These are phyloP conservation scores for Apogon talboti DNA, from an alignment of 2,797 vertebrate species.

Conservation along the genomic window DNA sequence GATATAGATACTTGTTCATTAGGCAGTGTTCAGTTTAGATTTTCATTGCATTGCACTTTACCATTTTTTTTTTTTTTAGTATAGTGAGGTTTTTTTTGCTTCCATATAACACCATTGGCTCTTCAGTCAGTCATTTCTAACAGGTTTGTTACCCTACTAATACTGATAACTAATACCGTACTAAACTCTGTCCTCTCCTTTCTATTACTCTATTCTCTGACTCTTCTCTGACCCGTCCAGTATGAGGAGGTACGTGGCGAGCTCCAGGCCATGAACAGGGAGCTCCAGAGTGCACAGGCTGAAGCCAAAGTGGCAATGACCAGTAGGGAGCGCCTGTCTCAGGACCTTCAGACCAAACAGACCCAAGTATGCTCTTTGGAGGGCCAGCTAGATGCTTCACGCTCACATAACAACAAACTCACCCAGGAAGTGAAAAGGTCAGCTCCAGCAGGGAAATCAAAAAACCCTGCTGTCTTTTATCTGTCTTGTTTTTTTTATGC, in stretches of 20 bases:
- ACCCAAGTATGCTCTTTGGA: conserved; percentile 83
- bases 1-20: too few relatives aligned
- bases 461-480: neutral
- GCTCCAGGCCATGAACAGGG: conserved; percentile 74
- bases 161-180: neutral
- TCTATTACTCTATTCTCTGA: neutral
- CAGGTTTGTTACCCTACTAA: neutral
- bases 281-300: conserved; percentile 77
- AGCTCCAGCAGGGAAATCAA: conserved; percentile 20
- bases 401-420: conserved; percentile 71
- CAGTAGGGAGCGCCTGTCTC: conserved; percentile 73
- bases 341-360: conserved; percentile 84
- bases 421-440: conserved; percentile 83
- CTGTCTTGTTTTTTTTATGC: neutral
- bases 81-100: too few relatives aligned
- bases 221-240: conserved; percentile 42
- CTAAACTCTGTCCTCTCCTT: neutral
- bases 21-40: too few relatives aligned
- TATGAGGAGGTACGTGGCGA: conserved; percentile 81
- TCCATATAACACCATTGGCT: too few relatives aligned
- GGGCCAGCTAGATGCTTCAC: conserved; percentile 81
- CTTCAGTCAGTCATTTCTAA: neutral
- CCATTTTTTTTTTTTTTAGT: too few relatives aligned
- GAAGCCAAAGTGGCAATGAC: conserved; percentile 61
- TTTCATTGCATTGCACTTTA: too few relatives aligned